Conservation (phyloP, 2,888 invertebrate genomes). For the Sycophila texana region DNA sequence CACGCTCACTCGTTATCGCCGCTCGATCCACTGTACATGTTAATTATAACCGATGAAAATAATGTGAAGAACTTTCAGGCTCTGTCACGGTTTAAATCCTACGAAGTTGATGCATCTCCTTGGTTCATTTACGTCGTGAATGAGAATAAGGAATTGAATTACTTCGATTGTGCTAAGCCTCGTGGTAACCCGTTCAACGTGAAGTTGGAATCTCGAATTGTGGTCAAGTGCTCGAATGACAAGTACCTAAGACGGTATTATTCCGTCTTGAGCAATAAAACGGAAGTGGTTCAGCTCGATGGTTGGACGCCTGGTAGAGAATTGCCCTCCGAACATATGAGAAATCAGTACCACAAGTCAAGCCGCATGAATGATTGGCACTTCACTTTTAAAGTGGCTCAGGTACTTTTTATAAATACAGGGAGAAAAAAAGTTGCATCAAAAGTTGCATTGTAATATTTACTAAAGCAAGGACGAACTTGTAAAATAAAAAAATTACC, state of each 20-base stretch:
- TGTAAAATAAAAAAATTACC: too few species aligned
- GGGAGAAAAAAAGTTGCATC: too few species aligned
- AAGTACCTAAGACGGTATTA: not conserved
- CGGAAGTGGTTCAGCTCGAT: constrained; percentile 5
- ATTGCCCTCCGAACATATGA: too few species aligned
- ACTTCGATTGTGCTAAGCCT: constrained; percentile 7
- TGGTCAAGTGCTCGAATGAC: constrained; percentile 6
- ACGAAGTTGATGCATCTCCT: not conserved
- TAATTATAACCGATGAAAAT: not conserved
- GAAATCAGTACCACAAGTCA: too few species aligned
- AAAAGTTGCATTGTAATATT: too few species aligned
- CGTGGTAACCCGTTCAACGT: constrained; percentile 12
- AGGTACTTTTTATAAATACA: too few species aligned
- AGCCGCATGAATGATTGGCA: too few species aligned
- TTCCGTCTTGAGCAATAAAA: not conserved
- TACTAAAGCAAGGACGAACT: too few species aligned
- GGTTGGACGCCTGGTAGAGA: not conserved
- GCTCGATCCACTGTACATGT: not conserved
- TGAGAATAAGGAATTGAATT: not conserved
- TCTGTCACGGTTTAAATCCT: not conserved
- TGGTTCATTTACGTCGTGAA: constrained; percentile 12
- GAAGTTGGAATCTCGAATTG: constrained; percentile 6
- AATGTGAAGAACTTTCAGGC: not conserved
- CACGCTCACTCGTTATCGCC: not conserved
- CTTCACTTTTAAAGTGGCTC: too few species aligned